phyloP scores from a whole-genome alignment of 2,797 vertebrate species.

The Graptemys geographica region DNA sequence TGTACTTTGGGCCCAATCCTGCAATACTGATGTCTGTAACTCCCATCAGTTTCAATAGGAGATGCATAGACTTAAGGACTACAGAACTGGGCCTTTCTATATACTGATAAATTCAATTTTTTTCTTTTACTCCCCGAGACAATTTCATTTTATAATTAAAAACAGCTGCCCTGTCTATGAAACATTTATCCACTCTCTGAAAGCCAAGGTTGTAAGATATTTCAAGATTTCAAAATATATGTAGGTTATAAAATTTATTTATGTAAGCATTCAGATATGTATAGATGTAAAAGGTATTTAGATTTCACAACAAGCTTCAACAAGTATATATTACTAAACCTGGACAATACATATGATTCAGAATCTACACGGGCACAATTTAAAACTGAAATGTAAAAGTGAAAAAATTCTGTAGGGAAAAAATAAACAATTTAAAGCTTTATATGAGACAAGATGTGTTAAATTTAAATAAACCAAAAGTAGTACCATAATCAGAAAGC shows the following conservation, averaged over 20 bases:
- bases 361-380: conserved; percentile 64
- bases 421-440: conserved; percentile 73
- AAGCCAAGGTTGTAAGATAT: conserved; percentile 46
- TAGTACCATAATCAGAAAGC: conserved; percentile 75
- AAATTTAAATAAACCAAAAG: conserved; percentile 73
- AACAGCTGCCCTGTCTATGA: conserved; percentile 10
- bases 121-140: neutral
- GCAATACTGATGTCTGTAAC: neutral
- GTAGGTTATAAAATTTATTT: conserved; percentile 71
- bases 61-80: neutral
- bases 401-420: conserved; percentile 22
- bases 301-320: conserved; percentile 57
- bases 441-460: conserved; percentile 54
- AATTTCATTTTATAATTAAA: neutral
- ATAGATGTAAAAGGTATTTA: conserved; percentile 42
- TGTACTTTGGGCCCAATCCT: accelerated
- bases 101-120: neutral
- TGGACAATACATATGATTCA: conserved; percentile 13
- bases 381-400: conserved; percentile 53
- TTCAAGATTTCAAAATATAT: conserved; percentile 49
- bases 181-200: conserved; percentile 9
- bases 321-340: conserved; percentile 20
- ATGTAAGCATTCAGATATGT: conserved; percentile 62
- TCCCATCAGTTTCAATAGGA: accelerated
- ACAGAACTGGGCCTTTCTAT: accelerated